These are phyloP conservation scores for Geothlypis trichas DNA, from an alignment of 2,113 vertebrate genomes.

Conservation along the genomic window DNA sequence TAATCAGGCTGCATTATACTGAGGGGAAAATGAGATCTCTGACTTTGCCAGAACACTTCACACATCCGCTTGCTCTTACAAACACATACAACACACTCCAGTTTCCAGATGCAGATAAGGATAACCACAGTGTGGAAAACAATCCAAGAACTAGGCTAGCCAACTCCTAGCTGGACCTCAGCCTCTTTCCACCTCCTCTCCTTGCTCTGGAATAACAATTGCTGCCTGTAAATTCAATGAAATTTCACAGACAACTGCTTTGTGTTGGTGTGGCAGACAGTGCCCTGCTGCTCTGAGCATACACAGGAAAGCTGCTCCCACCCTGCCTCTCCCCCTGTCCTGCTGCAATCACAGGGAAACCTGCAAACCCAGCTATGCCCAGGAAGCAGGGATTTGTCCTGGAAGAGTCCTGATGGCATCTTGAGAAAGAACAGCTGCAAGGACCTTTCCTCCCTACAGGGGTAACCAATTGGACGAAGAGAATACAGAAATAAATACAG, in stretches of 20 bases:
- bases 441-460: background rate
- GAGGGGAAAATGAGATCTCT: slow-evolving; percentile 59
- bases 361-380: background rate
- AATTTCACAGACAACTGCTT: background rate
- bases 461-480: background rate
- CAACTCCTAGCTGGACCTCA: slow-evolving; percentile 49
- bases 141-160: slow-evolving; percentile 52
- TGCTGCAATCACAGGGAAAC: background rate
- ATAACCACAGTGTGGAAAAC: slow-evolving; percentile 46
- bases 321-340: background rate
- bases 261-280: background rate
- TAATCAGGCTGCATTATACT: slow-evolving; percentile 72
- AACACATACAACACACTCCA: slow-evolving; percentile 40
- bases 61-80: slow-evolving; percentile 48
- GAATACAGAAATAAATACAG: background rate
- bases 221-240: slow-evolving; percentile 19
- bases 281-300: background rate
- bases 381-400: background rate
- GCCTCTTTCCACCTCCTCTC: slow-evolving; percentile 51
- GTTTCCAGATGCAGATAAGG: slow-evolving; percentile 66
- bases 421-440: background rate
- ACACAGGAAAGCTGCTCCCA: background rate
- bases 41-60: slow-evolving; percentile 60
- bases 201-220: slow-evolving; percentile 31
- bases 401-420: background rate